These are phyloP conservation scores for Solea senegalensis DNA, from an alignment of 2,113 vertebrate genomes.

Conservation along the genomic window DNA sequence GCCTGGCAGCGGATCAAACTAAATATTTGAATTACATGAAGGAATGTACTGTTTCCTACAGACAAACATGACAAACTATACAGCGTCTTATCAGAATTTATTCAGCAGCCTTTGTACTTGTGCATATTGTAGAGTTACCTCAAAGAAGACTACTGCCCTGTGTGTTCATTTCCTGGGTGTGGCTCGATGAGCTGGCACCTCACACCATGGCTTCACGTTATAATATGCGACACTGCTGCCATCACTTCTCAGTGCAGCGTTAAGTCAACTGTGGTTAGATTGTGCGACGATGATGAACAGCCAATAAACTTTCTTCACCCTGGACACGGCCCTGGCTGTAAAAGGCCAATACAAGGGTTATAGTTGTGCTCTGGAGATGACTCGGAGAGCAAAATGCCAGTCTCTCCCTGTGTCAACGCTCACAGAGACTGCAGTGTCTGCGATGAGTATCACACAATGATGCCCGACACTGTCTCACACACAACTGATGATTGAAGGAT, in stretches of 20 bases:
- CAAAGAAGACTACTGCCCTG: neutral
- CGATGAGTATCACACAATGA: constrained; percentile 50
- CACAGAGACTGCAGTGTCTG: constrained; percentile 66
- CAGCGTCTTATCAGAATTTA: constrained; percentile 32
- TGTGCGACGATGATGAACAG: constrained; percentile 43
- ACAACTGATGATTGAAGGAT: constrained; percentile 38
- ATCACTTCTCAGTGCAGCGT: constrained; percentile 11
- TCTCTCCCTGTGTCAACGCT: constrained; percentile 59
- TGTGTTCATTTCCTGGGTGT: constrained; percentile 58
- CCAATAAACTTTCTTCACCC: constrained; percentile 52
- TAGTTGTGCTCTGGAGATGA: constrained; percentile 52
- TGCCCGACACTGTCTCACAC: constrained; percentile 39
- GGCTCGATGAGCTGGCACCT: constrained; percentile 36
- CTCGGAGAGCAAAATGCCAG: constrained; percentile 56
- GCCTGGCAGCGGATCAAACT: constrained; percentile 39
- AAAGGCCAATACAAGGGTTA: constrained; percentile 61
- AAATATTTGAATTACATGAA: constrained; percentile 38
- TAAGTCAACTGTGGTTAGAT: constrained; percentile 49
- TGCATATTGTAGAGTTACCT: neutral
- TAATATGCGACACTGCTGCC: constrained; percentile 30
- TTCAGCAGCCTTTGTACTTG: neutral
- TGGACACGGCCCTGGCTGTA: constrained; percentile 31
- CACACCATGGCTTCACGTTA: neutral
- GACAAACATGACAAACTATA: constrained; percentile 10
- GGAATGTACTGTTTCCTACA: constrained; percentile 36